Percentiles rank a stretch among this genome's conserved stretches.
Evolutionary conservation across 2,888 invertebrate genomes (phyloP).

Genomic region (Merodon equestris): DNA sequence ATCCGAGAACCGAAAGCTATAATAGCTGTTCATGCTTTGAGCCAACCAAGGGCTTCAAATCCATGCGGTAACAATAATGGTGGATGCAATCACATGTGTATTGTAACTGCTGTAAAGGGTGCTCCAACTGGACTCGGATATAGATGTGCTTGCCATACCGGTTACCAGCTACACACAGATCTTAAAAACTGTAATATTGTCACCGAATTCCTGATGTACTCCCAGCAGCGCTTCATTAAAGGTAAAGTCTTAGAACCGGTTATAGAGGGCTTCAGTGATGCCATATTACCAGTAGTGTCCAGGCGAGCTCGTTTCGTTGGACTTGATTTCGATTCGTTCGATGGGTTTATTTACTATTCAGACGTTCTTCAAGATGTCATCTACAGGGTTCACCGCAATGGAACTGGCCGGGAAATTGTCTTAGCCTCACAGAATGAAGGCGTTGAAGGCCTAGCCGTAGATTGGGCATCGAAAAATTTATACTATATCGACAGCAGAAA

Average conservation of each 20-base stretch:
- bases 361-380: slow-evolving; percentile 98
- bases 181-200: slow-evolving; percentile 89
- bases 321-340: slow-evolving; percentile 93
- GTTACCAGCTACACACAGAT: slow-evolving; percentile 87
- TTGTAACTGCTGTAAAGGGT: slow-evolving; percentile 88
- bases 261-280: slow-evolving; percentile 94
- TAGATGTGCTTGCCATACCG: slow-evolving; percentile 94
- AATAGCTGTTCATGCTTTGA: slow-evolving; percentile 88
- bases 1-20: slow-evolving; percentile 91
- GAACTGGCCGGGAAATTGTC: slow-evolving; percentile 91
- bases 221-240: slow-evolving; percentile 96
- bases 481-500: slow-evolving; percentile 97
- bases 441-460: slow-evolving; percentile 96
- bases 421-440: slow-evolving; percentile 98
- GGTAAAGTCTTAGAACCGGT: slow-evolving; percentile 94
- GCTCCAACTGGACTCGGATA: slow-evolving; percentile 86
- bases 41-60: slow-evolving; percentile 87
- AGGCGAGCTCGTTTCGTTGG: slow-evolving; percentile 95
- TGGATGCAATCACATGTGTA: slow-evolving; percentile 95
- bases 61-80: slow-evolving; percentile 94
- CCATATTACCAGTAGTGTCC: slow-evolving; percentile 95
- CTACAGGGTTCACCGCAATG: slow-evolving; percentile 89
- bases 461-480: slow-evolving; percentile 96
- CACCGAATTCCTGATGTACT: slow-evolving; percentile 95
- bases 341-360: slow-evolving; percentile 96